phyloP scores from a whole-genome alignment of 2,113 vertebrate genomes.

The Heptranchias perlo region DNA sequence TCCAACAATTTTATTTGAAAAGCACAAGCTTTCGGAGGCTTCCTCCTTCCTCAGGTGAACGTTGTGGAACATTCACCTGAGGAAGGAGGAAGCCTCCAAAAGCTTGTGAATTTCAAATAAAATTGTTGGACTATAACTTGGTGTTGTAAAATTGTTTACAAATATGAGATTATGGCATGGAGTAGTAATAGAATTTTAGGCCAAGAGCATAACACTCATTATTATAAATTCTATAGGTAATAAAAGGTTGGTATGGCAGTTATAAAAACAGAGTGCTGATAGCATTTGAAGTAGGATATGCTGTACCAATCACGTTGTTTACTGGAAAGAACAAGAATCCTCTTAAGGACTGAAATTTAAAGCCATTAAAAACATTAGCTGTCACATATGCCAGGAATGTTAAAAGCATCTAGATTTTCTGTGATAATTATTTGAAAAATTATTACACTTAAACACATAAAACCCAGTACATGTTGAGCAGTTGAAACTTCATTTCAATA shows the following conservation, averaged over 20 bases:
- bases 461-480: not conserved
- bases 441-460: not conserved
- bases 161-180: not conserved
- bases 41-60: no score
- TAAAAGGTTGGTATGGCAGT: not conserved
- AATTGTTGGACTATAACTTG: no score
- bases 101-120: no score
- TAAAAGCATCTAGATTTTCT: not conserved
- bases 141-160: no score
- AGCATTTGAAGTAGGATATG: not conserved
- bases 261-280: slow-evolving; percentile 1
- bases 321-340: slow-evolving; percentile 15
- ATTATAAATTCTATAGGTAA: slow-evolving; percentile 11
- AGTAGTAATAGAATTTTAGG: not conserved
- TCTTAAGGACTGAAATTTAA: slow-evolving; percentile 8
- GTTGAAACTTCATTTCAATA: not conserved
- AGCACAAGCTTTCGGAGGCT: no score
- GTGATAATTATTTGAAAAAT: slow-evolving; percentile 28
- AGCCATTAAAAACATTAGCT: slow-evolving; percentile 16
- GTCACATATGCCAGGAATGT: slow-evolving; percentile 16
- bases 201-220: not conserved
- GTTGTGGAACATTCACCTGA: no score
- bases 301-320: not conserved
- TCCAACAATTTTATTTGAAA: no score
- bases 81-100: no score